Base-by-base conservation (phyloP, 1,140 invertebrate species). In the Onthophagus taurus region DNA sequence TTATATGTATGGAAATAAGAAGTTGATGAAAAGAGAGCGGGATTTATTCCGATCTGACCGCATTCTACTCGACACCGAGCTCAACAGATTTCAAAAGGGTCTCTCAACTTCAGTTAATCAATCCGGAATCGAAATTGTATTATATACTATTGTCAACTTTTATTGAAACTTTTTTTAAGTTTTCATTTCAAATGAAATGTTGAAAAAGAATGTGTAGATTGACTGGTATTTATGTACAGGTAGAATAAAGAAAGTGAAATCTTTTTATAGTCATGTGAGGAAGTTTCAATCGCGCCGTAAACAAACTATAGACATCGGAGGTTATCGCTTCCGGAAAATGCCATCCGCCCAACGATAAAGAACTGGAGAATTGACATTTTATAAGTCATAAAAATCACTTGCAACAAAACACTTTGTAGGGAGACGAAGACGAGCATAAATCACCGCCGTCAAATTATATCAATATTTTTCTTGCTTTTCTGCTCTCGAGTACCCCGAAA, bases 1-100 rank as follows among this genome's bases (percentile, higher is more conserved):
- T 52, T 51, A 53, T 56, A 56, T 56, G 55, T 57, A 57, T 57
- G 55, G 55, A 57, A 57, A 57, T 57, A 55, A 50, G 53, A 48
- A 55, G 55, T 51, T 57, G 55, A 57, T 57, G 55, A 57, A 57
- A 57, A 51, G 44, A 51, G 50, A 50, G 46, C 49, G 51, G 53
- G 55, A 57, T 57, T 57, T 57, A 57, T 57, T 44, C 49, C 51
- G 48, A 48, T 52, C 48, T 55, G 53, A 51, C 52, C 47, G 49
- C 43, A 44, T 50, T 37, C 7, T n/a, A n/a, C 31, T 17, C 7
- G n/a, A 26, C n/a, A 16, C 13, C 9, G 31, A 26, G 23, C 23
- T 26, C 23, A n/a, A n/a, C 23, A 7, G 23, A 26, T 26, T 26
- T 26, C n/a, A 6, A 7, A 7, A 6, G 23, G n/a, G 23, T 26